Percentiles rank a stretch among this genome's conserved stretches.
Evolutionary conservation across 2,797 vertebrate species (phyloP).

Genomic region (Poeciliopsis presidionis): DNA sequence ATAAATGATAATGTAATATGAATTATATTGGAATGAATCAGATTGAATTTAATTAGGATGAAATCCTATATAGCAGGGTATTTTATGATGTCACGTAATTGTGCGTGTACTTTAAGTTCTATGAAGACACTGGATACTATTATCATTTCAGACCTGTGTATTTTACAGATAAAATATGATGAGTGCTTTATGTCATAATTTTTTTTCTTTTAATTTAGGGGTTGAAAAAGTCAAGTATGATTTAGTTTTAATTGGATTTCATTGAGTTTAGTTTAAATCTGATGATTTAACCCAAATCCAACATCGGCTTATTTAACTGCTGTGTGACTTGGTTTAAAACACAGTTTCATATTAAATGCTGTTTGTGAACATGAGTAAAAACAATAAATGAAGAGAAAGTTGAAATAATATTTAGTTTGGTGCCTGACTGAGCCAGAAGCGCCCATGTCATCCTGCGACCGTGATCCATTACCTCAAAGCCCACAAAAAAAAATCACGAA

Average conservation of each 20-base stretch:
- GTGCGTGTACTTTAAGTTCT: background rate
- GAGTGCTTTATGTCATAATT: background rate
- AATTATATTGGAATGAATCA: background rate
- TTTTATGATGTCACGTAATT: background rate
- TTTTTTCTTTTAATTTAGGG: background rate
- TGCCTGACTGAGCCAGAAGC: constrained; percentile 44
- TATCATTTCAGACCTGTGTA: background rate
- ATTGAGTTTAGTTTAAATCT: background rate
- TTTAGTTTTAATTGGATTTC: background rate
- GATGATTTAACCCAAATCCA: constrained; percentile 9
- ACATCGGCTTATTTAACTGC: constrained; percentile 1
- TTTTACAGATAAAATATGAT: background rate
- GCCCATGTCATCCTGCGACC: constrained; percentile 46
- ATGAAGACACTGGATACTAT: background rate
- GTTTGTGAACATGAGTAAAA: constrained; percentile 50
- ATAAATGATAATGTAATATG: background rate
- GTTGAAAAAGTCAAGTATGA: constrained; percentile 1
- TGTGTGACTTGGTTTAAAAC: constrained; percentile 23
- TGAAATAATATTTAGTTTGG: constrained; percentile 52
- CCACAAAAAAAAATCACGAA: constrained; percentile 20
- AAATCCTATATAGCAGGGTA: background rate
- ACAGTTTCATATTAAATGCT: constrained; percentile 17
- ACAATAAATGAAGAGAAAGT: constrained; percentile 24
- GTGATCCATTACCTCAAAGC: constrained; percentile 60
- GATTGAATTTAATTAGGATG: background rate